A percentile compares a stretch with the other conserved stretches of the same genome.
Evolutionary conservation across 2,113 vertebrate genomes (phyloP).

Genomic region (Phylloscopus whistleri): DNA sequence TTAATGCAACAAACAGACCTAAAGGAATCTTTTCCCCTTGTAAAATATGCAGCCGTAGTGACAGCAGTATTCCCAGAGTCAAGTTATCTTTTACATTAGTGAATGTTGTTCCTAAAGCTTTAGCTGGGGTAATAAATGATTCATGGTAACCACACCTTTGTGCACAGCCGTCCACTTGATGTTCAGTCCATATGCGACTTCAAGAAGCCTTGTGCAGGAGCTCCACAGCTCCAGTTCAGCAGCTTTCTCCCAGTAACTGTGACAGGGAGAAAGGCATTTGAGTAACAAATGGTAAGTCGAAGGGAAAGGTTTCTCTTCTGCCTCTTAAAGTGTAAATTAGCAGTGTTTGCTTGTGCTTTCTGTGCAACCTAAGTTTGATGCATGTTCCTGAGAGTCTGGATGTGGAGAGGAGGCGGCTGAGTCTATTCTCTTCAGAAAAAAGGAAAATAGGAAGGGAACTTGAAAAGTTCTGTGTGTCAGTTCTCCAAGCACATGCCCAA

Average conservation of each 20-base stretch:
- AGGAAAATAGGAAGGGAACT: slow-evolving; percentile 1
- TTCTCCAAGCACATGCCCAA: background rate
- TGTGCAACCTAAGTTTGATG: slow-evolving; percentile 19
- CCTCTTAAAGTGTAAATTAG: slow-evolving; percentile 67
- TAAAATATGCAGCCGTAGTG: slow-evolving; percentile 37
- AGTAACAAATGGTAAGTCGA: slow-evolving; percentile 60
- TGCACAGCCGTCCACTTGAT: slow-evolving; percentile 62
- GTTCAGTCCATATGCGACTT: slow-evolving; percentile 56
- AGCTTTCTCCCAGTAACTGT: slow-evolving; percentile 39
- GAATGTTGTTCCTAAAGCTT: slow-evolving; percentile 58
- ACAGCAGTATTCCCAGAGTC: slow-evolving; percentile 60
- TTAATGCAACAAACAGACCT: slow-evolving; percentile 34
- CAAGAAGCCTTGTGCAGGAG: slow-evolving; percentile 38
- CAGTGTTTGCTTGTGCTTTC: slow-evolving; percentile 40
- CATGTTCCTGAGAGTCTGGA: slow-evolving; percentile 14
- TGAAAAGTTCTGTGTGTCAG: background rate
- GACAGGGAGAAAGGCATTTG: slow-evolving; percentile 65
- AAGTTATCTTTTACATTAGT: slow-evolving; percentile 66
- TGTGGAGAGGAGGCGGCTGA: background rate
- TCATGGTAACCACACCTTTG: slow-evolving; percentile 67
- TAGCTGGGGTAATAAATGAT: slow-evolving; percentile 67
- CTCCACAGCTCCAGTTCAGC: slow-evolving; percentile 46
- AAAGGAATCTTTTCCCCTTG: slow-evolving; percentile 48
- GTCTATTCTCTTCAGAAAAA: background rate
- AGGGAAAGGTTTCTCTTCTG: slow-evolving; percentile 60